Evolutionary conservation across 2,797 vertebrate genomes (phyloP).

Genomic region (Morus bassanus): DNA sequence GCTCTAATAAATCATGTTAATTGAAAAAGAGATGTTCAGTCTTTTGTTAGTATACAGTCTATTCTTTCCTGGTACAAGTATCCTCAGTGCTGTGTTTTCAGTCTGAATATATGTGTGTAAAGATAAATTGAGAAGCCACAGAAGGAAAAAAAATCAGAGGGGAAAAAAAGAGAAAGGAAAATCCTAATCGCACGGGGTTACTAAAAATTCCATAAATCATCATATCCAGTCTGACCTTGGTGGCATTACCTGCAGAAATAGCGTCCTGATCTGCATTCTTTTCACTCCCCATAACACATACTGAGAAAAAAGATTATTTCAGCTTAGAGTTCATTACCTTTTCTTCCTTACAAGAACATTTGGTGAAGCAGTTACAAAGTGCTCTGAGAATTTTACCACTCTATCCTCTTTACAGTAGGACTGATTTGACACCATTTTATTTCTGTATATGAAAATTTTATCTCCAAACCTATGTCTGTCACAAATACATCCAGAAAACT

Average conservation of each 20-base stretch:
- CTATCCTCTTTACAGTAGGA: neutral
- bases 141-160: neutral
- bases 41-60: neutral
- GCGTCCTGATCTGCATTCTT: conserved; percentile 44
- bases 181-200: neutral
- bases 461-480: neutral
- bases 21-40: neutral
- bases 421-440: neutral
- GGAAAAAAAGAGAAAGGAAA: neutral
- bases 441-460: neutral
- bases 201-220: conserved; percentile 55
- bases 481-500: neutral
- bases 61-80: neutral
- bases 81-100: neutral
- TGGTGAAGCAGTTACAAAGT: neutral
- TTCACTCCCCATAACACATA: neutral
- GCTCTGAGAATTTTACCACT: neutral
- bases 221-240: conserved; percentile 1
- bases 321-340: conserved; percentile 16
- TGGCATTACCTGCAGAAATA: conserved; percentile 41
- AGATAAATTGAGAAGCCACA: neutral
- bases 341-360: neutral
- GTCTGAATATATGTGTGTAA: neutral
- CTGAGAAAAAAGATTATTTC: neutral
- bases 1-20: conserved; percentile 39